These are phyloP conservation scores for Menidia menidia DNA, from an alignment of 2,797 vertebrate species.

Conservation along the genomic window DNA sequence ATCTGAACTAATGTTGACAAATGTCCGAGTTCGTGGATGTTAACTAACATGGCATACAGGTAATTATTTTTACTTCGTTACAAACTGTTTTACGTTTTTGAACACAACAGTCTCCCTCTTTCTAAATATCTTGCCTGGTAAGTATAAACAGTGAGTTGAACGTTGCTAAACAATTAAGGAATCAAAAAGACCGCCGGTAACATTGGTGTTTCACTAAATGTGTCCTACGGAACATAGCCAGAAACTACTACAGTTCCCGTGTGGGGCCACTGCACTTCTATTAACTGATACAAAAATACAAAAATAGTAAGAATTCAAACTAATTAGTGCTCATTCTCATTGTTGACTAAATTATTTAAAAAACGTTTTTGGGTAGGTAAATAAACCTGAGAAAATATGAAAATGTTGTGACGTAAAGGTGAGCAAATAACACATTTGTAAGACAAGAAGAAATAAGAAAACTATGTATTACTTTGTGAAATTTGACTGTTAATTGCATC, in stretches of 20 bases:
- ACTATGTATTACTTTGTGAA: too few species aligned
- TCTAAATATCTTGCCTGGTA: slow-evolving; percentile 5
- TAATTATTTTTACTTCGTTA: slow-evolving; percentile 1
- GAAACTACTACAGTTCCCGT: slow-evolving; percentile 38
- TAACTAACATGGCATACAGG: slow-evolving; percentile 52
- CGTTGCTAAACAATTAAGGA: neutral
- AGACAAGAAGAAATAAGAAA: too few species aligned
- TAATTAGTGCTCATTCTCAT: neutral
- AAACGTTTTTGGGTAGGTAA: too few species aligned
- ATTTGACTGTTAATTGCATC: too few species aligned
- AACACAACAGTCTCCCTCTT: neutral
- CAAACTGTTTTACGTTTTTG: slow-evolving; percentile 14
- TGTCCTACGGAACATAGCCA: slow-evolving; percentile 44
- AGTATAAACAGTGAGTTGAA: neutral
- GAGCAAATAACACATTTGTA: too few species aligned
- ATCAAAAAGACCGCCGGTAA: slow-evolving; percentile 71
- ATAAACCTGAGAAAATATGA: too few species aligned
- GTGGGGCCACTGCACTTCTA: too few species aligned
- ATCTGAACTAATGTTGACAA: slow-evolving; percentile 3
- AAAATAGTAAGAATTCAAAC: neutral
- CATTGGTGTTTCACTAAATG: slow-evolving; percentile 52
- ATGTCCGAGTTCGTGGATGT: slow-evolving; percentile 7
- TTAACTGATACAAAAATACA: too few species aligned
- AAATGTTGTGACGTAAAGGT: too few species aligned
- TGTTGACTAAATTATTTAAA: too few species aligned